phyloP scores from a whole-genome alignment of 2,797 vertebrate species.

The Podarcis lilfordi region DNA sequence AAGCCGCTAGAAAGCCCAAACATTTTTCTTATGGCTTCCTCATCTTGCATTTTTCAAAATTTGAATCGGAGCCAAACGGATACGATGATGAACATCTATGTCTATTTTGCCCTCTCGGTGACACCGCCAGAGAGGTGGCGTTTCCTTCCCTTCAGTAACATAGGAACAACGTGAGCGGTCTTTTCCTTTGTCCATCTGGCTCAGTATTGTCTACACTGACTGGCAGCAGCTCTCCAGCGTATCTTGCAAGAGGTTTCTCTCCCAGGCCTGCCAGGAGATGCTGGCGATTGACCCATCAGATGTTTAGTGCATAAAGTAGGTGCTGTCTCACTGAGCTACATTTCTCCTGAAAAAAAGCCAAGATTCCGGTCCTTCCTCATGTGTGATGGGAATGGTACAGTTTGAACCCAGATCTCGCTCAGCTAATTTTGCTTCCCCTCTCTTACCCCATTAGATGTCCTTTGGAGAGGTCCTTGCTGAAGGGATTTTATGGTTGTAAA shows the following conservation, averaged over 20 bases:
- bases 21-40: slow-evolving; percentile 27
- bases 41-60: background rate
- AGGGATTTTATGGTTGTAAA: background rate
- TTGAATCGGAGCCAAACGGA: background rate
- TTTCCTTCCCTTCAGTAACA: background rate
- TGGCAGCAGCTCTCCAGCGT: no score
- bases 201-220: no score
- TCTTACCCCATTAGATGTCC: background rate
- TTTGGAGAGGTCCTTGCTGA: background rate
- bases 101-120: background rate
- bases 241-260: no score
- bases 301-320: no score
- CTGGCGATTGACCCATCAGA: no score
- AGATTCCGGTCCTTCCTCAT: background rate
- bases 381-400: background rate
- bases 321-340: no score
- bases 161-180: no score
- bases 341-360: no score
- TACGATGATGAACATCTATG: no score
- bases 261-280: background rate
- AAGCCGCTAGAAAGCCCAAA: slow-evolving; percentile 22
- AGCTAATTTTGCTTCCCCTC: no score
- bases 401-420: background rate
- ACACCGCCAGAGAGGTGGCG: background rate
- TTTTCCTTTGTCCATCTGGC: no score